Percentiles rank a stretch among this genome's conserved stretches.
phyloP scores from a whole-genome alignment of 2,113 vertebrate genomes.

The Axis porcinus region DNA sequence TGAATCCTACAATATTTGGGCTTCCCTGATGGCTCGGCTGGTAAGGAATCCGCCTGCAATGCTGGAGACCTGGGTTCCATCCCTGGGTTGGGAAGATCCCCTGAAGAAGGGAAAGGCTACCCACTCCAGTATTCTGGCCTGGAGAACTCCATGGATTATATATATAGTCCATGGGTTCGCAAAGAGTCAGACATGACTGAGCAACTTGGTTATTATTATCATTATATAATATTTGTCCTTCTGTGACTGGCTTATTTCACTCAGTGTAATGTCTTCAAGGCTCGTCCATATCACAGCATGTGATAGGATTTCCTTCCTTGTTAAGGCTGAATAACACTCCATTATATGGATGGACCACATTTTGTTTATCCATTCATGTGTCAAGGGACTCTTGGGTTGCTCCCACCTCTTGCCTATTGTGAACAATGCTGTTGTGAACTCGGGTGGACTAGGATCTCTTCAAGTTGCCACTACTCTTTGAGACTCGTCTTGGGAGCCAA shows the following conservation, averaged over 20 bases:
- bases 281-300: background rate
- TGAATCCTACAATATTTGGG: background rate
- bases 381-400: background rate
- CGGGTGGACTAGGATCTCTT: background rate
- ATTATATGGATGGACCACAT: accelerated
- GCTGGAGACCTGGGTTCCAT: background rate
- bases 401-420: background rate
- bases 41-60: background rate
- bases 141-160: background rate
- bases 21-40: background rate
- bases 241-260: background rate
- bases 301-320: background rate
- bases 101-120: background rate
- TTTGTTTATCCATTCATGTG: background rate
- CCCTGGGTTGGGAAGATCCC: background rate
- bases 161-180: background rate
- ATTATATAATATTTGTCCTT: background rate
- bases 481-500: background rate
- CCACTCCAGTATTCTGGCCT: background rate
- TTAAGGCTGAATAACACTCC: background rate
- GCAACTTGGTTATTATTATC: background rate
- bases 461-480: background rate
- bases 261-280: background rate
- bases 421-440: background rate
- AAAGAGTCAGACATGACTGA: background rate